Evolutionary conservation across 2,113 vertebrate species (phyloP).

Genomic region (Microcebus murinus): DNA sequence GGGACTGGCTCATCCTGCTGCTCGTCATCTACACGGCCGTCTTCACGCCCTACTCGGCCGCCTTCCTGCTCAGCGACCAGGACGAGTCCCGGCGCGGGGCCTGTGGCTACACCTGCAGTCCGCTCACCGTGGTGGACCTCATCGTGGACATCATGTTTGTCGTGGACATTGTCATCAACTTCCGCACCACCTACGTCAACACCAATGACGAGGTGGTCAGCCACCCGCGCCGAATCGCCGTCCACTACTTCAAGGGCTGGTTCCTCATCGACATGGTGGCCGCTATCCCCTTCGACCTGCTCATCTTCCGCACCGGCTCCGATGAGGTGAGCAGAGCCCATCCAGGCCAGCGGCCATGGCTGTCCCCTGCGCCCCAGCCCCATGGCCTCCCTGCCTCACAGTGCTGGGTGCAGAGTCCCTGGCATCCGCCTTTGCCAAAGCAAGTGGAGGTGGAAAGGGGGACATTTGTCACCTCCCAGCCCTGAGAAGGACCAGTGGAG

Average conservation of each 20-base stretch:
- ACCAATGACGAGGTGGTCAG: conserved; percentile 98
- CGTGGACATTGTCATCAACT: conserved; percentile 98
- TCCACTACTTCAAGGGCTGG: conserved; percentile 99
- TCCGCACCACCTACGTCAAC: conserved; percentile 98
- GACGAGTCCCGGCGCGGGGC: conserved; percentile 90
- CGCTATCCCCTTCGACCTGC: conserved; percentile 96
- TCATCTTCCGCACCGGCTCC: conserved; percentile 94
- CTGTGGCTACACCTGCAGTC: conserved; percentile 93
- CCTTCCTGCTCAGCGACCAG: conserved; percentile 96
- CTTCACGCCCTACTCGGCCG: conserved; percentile 96
- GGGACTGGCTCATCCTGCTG: conserved; percentile 98
- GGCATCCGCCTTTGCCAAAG: neutral
- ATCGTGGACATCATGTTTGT: conserved; percentile 99
- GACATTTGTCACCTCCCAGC: neutral
- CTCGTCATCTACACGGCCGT: conserved; percentile 98
- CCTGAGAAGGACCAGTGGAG: neutral
- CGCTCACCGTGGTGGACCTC: conserved; percentile 95
- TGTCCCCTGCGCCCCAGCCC: neutral
- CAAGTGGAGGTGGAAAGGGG: neutral
- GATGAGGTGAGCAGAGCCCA: conserved; percentile 90
- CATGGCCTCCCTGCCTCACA: neutral
- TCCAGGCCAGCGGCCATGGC: neutral
- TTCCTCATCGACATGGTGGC: conserved; percentile 99
- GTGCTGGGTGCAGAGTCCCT: neutral
- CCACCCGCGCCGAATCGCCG: conserved; percentile 94